Conservation (phyloP, 2,797 vertebrate species). For the Poecilia gillii region DNA sequence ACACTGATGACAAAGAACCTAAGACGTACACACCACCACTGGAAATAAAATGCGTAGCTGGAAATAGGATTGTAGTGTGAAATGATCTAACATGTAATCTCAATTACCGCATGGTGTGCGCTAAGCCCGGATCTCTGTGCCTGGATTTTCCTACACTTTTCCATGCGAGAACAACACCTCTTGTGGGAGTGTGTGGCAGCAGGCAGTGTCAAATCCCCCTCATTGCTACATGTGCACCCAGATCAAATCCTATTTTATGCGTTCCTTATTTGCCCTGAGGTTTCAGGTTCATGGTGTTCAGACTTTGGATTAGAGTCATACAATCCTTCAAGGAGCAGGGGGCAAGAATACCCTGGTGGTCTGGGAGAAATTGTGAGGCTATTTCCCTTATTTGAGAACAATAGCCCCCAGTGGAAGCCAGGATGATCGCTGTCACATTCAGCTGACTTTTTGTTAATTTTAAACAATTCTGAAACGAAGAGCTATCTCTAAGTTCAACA, state of each 20-base stretch:
- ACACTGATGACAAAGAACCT: constrained; percentile 28
- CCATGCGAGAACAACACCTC: constrained; percentile 4
- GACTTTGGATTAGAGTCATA: constrained; percentile 21
- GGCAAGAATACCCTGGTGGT: constrained; percentile 4
- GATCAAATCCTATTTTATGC: constrained; percentile 50
- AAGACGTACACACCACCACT: constrained; percentile 14
- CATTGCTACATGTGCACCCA: constrained; percentile 39
- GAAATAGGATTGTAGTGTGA: constrained; percentile 14
- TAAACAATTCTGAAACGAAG: neutral
- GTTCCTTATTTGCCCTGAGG: constrained; percentile 35
- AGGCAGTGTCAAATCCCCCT: constrained; percentile 6
- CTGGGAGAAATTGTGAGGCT: constrained; percentile 6
- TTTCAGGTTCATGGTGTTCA: constrained; percentile 26
- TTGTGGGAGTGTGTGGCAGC: constrained; percentile 13
- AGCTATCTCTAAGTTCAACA: neutral
- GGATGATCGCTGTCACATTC: neutral
- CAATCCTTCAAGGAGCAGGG: constrained; percentile 11
- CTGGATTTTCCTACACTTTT: constrained; percentile 4
- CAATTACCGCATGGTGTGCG: neutral
- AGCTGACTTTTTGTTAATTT: neutral
- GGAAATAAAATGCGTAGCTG: constrained; percentile 14
- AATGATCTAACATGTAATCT: constrained; percentile 12
- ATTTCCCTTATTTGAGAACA: neutral
- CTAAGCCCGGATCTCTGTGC: neutral
- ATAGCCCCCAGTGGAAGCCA: neutral